Base-by-base conservation (phyloP, 2,888 invertebrate species). In the Leptopterna dolabrata region DNA sequence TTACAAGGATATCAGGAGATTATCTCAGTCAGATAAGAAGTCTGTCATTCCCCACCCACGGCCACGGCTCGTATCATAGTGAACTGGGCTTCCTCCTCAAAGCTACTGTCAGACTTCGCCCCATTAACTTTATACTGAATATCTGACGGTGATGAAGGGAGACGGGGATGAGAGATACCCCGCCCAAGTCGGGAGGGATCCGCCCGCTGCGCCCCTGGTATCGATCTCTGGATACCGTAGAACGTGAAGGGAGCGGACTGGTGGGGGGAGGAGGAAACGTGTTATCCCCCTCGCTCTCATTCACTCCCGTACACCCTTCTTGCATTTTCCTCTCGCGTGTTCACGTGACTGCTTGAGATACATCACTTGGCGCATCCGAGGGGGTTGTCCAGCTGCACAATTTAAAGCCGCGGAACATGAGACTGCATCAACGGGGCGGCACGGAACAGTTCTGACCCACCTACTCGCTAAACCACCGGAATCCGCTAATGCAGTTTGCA, bases 331-430 rank as follows among this genome's bases (percentile, higher is more conserved):
- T 47, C 78, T 45, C 78, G 78, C 78, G 78, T 78, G 78, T 45
- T 78, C 78, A 78, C 78, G 78, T 78, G 78, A 78, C 45, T 47
- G 78, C 47, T 78, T 47, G 45, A 78, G 78, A 78, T 78, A 78
- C 27, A 78, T 78, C 78, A 78, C 78, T 78, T 47, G 78, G 78
- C 43, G 47, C 78, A 78, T 45, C 78, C 47, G 78, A 78, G 47
- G 27, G 78, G 36, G 45, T 19, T 45, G 78, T 45, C 45, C 78
- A 24, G 27, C 78, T 43, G 45, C 29, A 45, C 78, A 47, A 78
- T 78, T 78, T 78, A 78, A 43, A 47, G 47, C 47, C 78, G 24
- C 43, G 3, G 78, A 45, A 78, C 78, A 78, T 45, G 78, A 78
- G 24, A 78, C 78, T 45, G 78, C 78, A 45, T 36, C 76, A 36